A percentile compares a stretch with the other conserved stretches of the same genome.
phyloP scores from a whole-genome alignment of 2,797 vertebrate species.

The Pipistrellus kuhlii region DNA sequence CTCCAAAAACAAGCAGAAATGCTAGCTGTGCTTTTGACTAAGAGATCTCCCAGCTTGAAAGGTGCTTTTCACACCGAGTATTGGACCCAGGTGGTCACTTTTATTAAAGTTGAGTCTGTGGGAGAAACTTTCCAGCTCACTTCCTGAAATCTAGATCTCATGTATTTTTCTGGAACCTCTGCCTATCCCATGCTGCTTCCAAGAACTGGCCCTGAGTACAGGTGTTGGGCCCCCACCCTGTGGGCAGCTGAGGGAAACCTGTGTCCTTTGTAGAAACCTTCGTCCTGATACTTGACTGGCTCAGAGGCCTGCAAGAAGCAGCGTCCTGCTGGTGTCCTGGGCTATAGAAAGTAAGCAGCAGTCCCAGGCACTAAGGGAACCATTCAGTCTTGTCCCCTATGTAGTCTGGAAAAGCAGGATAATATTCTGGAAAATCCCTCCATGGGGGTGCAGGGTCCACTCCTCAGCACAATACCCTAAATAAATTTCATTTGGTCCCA shows the following conservation, averaged over 20 bases:
- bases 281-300: conserved; percentile 31
- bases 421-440: not conserved
- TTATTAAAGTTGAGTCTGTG: not conserved
- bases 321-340: not conserved
- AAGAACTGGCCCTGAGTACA: too few relatives aligned
- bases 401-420: not conserved
- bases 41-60: too few relatives aligned
- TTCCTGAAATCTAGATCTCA: not conserved
- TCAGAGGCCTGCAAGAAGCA: not conserved
- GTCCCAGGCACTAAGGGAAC: not conserved
- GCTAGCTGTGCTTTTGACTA: too few relatives aligned
- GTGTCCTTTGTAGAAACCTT: conserved; percentile 38
- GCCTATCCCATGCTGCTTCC: too few relatives aligned
- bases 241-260: not conserved
- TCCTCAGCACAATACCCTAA: not conserved
- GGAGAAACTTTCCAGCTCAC: not conserved
- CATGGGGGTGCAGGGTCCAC: not conserved
- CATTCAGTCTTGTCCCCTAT: fast-evolving
- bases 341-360: not conserved
- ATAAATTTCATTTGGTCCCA: too few relatives aligned
- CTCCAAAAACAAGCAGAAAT: not conserved
- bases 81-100: not conserved
- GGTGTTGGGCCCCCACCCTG: too few relatives aligned
- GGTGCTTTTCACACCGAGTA: too few relatives aligned
- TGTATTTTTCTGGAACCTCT: not conserved